phyloP scores from a whole-genome alignment of 2,888 invertebrate species.

The Gastrophysa polygoni region DNA sequence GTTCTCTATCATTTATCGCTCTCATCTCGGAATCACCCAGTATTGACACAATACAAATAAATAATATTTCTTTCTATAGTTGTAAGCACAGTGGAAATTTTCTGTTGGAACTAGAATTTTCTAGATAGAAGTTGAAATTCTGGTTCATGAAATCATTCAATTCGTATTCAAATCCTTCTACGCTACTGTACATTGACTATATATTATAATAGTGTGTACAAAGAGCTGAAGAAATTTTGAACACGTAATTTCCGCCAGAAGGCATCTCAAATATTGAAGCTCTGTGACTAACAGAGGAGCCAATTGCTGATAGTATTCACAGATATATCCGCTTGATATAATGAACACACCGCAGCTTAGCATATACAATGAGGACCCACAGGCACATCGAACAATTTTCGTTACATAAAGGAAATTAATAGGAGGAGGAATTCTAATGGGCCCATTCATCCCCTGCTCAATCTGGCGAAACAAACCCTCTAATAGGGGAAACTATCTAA shows the following conservation, averaged over 20 bases:
- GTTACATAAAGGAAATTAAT: neutral
- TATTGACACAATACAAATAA: too few relatives aligned
- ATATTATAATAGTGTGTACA: too few relatives aligned
- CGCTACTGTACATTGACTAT: too few relatives aligned
- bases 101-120: too few relatives aligned
- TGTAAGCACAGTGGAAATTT: too few relatives aligned
- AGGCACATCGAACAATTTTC: neutral
- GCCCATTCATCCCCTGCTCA: slow-evolving; percentile 30
- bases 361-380: neutral
- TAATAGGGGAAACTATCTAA: slow-evolving; percentile 23
- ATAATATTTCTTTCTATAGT: too few relatives aligned
- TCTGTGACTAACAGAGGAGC: neutral
- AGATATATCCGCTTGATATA: neutral
- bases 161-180: too few relatives aligned
- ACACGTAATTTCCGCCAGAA: neutral
- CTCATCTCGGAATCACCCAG: too few relatives aligned
- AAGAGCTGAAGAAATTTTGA: too few relatives aligned
- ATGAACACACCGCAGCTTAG: neutral
- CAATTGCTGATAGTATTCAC: neutral
- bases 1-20: too few relatives aligned
- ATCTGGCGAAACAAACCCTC: slow-evolving; percentile 27
- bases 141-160: too few relatives aligned
- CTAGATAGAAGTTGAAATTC: too few relatives aligned
- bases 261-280: neutral
- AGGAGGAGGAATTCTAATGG: slow-evolving; percentile 29